phyloP scores from a whole-genome alignment of 2,888 invertebrate species.

The Macropis europaea region DNA sequence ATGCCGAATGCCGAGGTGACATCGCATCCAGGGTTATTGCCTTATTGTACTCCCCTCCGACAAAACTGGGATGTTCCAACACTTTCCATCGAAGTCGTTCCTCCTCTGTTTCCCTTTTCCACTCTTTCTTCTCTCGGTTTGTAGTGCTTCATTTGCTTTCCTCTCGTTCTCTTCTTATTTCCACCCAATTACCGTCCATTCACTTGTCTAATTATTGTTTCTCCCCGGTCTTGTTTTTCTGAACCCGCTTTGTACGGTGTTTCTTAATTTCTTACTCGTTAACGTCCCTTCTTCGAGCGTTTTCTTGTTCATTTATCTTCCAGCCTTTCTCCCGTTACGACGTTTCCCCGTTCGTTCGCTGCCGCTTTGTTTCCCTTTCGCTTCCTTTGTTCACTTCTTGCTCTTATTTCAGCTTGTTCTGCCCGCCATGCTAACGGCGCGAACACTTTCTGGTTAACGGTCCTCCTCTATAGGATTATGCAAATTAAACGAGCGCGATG shows the following conservation, averaged over 20 bases:
- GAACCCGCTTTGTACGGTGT: background rate
- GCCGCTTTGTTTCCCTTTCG: background rate
- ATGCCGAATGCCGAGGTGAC: no score
- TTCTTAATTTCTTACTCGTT: constrained; percentile 25
- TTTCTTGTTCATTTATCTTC: constrained; percentile 18
- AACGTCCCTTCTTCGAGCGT: constrained; percentile 8
- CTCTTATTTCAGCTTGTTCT: constrained; percentile 7
- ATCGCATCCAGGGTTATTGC: no score
- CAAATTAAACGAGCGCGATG: constrained; percentile 75
- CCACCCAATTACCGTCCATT: constrained; percentile 3
- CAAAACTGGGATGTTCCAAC: background rate
- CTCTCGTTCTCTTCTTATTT: background rate
- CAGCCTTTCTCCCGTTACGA: background rate
- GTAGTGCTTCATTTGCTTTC: no score
- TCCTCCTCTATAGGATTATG: constrained; percentile 71
- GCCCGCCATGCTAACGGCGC: constrained; percentile 63
- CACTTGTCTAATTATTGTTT: constrained; percentile 9
- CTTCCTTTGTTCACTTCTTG: constrained; percentile 13
- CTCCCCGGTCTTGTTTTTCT: background rate
- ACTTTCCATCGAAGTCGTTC: constrained; percentile 6
- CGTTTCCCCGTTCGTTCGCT: background rate
- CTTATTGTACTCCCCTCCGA: no score
- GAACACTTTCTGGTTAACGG: constrained; percentile 73
- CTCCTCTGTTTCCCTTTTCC: background rate
- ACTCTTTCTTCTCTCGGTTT: background rate